Conservation (phyloP, 2,888 invertebrate species). For the Caenorhabditis wallacei region DNA sequence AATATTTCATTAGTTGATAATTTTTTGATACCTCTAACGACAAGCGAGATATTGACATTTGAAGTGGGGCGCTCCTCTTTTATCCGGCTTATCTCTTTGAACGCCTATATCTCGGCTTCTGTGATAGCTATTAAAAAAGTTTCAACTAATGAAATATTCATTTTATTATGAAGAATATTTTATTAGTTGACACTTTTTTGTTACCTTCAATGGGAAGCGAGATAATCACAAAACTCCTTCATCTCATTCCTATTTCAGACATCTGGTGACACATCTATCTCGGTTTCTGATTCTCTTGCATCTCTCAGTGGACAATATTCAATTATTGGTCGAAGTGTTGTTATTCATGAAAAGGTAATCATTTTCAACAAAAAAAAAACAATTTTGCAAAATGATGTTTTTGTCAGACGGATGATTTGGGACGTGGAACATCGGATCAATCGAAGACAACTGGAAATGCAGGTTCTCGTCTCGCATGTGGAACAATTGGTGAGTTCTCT, state of each 20-base stretch:
- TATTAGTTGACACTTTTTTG: too few species aligned
- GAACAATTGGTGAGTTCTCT: constrained; percentile 76
- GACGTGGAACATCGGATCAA: constrained; percentile 77
- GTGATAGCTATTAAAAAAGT: too few species aligned
- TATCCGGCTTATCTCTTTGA: too few species aligned
- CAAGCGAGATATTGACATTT: too few species aligned
- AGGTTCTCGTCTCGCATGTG: constrained; percentile 79
- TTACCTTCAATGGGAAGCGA: not conserved
- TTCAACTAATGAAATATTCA: too few species aligned
- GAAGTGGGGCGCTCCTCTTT: too few species aligned
- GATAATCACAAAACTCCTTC: not conserved
- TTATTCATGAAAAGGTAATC: constrained; percentile 80
- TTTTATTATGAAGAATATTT: too few species aligned
- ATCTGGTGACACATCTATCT: constrained; percentile 69
- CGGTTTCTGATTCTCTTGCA: constrained; percentile 74
- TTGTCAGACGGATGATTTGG: constrained; percentile 83
- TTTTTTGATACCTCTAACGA: too few species aligned
- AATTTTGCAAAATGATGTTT: too few species aligned
- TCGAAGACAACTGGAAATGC: constrained; percentile 80
- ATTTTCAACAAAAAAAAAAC: too few species aligned
- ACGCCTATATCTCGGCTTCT: too few species aligned
- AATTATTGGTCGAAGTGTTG: constrained; percentile 74
- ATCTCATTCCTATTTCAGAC: constrained; percentile 58
- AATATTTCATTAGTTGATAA: too few species aligned
- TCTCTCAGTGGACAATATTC: constrained; percentile 75